Evolutionary conservation across 1,140 invertebrate species (phyloP).

Genomic region (Geopemphigus sp.): DNA sequence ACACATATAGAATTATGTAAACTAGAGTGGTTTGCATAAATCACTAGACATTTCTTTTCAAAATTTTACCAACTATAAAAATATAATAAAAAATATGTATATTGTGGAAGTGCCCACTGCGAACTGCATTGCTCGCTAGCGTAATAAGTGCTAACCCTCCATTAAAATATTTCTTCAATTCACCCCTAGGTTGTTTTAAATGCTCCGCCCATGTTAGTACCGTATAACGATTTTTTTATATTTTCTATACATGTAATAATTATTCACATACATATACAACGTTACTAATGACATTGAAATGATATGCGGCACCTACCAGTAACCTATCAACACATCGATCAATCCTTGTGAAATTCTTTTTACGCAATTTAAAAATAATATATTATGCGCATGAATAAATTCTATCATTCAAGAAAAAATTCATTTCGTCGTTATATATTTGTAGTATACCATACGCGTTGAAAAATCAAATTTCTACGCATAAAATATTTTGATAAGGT

Average conservation of each 20-base stretch:
- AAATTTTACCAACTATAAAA: conserved; percentile 21
- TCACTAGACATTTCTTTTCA: conserved; percentile 29
- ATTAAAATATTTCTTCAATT: conserved; percentile 43
- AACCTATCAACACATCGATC: neutral
- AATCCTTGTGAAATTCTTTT: too few species aligned
- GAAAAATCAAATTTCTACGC: too few species aligned
- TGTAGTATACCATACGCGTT: too few species aligned
- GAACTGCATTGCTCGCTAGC: neutral
- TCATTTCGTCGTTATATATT: too few species aligned
- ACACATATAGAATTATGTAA: neutral
- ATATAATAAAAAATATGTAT: neutral
- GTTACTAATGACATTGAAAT: conserved; percentile 23
- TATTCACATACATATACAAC: neutral
- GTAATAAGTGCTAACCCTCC: conserved; percentile 47
- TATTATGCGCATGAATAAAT: too few species aligned
- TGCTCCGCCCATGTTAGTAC: conserved; percentile 19
- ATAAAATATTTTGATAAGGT: too few species aligned
- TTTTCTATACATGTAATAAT: neutral
- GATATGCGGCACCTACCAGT: neutral
- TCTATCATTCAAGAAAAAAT: too few species aligned
- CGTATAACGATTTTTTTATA: conserved; percentile 31
- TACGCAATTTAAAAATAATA: too few species aligned
- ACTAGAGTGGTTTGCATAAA: neutral
- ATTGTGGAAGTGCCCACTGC: neutral
- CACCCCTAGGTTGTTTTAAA: conserved; percentile 7